phyloP scores from a whole-genome alignment of 2,888 invertebrate species.

The Xestia xanthographa region DNA sequence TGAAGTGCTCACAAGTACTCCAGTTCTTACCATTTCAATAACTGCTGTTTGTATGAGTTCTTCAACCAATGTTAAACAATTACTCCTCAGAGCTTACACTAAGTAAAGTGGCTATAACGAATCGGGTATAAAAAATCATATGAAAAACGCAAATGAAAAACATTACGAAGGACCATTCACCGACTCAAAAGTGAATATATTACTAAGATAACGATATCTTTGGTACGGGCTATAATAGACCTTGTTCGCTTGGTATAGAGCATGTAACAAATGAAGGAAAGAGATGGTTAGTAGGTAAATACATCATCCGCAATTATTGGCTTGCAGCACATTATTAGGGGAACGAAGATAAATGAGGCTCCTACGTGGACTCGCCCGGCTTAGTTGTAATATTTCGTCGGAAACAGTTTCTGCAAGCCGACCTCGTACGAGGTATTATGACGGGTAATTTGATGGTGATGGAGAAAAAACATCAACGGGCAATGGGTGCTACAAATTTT shows the following conservation, averaged over 20 bases:
- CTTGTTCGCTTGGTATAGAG: conserved; percentile 24
- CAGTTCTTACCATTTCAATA: conserved; percentile 9
- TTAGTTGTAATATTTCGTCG: conserved; percentile 53
- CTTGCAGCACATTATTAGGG: conserved; percentile 65
- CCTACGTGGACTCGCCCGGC: conserved; percentile 65
- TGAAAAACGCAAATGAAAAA: conserved; percentile 58
- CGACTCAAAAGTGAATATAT: conserved; percentile 63
- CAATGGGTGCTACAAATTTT: background rate
- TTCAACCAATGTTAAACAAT: conserved; percentile 21
- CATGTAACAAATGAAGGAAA: background rate
- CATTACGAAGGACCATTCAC: conserved; percentile 54
- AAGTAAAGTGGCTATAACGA: conserved; percentile 26
- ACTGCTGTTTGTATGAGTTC: conserved; percentile 16
- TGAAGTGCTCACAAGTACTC: conserved; percentile 13
- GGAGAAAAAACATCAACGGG: conserved; percentile 32
- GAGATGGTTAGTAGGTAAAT: conserved; percentile 52
- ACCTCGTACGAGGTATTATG: conserved; percentile 47
- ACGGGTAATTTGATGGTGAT: conserved; percentile 43
- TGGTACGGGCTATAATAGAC: conserved; percentile 18
- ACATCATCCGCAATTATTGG: conserved; percentile 74
- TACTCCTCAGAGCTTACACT: conserved; percentile 23
- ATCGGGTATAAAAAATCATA: conserved; percentile 39
- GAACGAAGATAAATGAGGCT: conserved; percentile 74
- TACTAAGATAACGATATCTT: conserved; percentile 15
- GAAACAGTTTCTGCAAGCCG: conserved; percentile 50